Conservation (phyloP, 2,888 invertebrate species). For the Dascillus cervinus region DNA sequence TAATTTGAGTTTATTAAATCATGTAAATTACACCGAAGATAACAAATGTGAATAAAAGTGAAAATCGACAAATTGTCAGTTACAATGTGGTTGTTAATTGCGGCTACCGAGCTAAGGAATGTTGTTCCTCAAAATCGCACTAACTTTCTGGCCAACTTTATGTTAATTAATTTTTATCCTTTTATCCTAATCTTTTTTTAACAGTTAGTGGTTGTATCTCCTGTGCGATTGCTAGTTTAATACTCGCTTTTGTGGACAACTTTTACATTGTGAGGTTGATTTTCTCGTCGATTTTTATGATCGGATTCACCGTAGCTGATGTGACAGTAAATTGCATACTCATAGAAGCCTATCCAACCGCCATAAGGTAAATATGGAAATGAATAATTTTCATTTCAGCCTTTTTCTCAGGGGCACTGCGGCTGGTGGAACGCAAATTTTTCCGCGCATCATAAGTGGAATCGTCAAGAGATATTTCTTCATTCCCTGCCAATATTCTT, state of each 20-base stretch:
- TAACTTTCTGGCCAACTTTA: too few relatives aligned
- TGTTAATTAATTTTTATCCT: too few relatives aligned
- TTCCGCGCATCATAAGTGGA: constrained; percentile 10
- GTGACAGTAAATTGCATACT: constrained; percentile 17
- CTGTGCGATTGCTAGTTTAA: constrained; percentile 15
- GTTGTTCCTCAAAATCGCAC: too few relatives aligned
- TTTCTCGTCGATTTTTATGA: constrained; percentile 14
- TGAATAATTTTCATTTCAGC: too few relatives aligned
- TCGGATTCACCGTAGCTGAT: constrained; percentile 16
- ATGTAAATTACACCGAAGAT: too few relatives aligned
- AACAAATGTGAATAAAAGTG: too few relatives aligned
- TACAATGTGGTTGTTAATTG: too few relatives aligned
- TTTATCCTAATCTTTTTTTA: too few relatives aligned
- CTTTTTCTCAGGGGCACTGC: constrained; percentile 22
- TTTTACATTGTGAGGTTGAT: constrained; percentile 8
- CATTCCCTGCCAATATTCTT: constrained; percentile 16
- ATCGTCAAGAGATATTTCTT: constrained; percentile 15
- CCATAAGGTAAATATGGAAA: constrained; percentile 21
- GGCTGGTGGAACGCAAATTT: constrained; percentile 16
- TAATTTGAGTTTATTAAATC: too few relatives aligned
- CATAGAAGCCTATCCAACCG: constrained; percentile 23
- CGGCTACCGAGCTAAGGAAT: too few relatives aligned
- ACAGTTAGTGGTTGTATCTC: constrained; percentile 14
- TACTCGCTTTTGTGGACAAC: constrained; percentile 12
- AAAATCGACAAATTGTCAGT: too few relatives aligned